Base-by-base conservation (phyloP, 2,113 vertebrate genomes). In the Heterocephalus glaber region DNA sequence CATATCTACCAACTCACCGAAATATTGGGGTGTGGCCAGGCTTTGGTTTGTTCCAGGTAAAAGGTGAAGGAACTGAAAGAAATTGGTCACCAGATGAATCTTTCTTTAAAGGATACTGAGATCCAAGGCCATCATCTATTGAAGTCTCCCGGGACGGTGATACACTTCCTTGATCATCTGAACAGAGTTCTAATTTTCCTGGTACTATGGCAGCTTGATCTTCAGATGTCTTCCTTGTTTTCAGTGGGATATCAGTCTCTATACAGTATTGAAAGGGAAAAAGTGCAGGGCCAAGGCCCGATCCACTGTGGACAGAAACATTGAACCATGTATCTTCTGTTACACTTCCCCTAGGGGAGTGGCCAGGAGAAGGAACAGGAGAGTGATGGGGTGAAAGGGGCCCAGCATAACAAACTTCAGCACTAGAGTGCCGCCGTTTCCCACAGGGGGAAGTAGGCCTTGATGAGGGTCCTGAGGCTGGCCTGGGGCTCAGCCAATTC, bases 31-130 rank as follows among this genome's bases (percentile, higher is more conserved):
- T 99, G 88, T 99, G 99, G 95, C 99, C 99, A 95, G 99, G 99
- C 98, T 99, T 99, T 98, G 99, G 99, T 98, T 99, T 99, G 99
- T 98, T 99, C 99, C 99, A 99, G 61, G 99, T 99, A 98, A 99
- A 99, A 97, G 99, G 99, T 49, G 99, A 99, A 97, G 99, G 99
- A 98, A 99, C 99, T 77, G 99, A 99, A 95, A 99, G 99, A 98
- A 99, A 99, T 97, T 99, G 99, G 96, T 99, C 99, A 98, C 99
- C 99, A 0, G 99, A 98, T 91, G 99, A 99, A 94, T 99, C 99
- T 98, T 99, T 99, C 98, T 99, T 99, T 98, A 99, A 98, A 94
- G 98, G 94, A 95, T 99, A 99, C 89, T 99, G 98, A 96, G 98
- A 98, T 97, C 98, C 98, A 97, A 98, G 97, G 96, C 98, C 97